A percentile compares a stretch with the other conserved stretches of the same genome.
phyloP scores from a whole-genome alignment of 2,113 vertebrate species.

The Melanerpes formicivorus region DNA sequence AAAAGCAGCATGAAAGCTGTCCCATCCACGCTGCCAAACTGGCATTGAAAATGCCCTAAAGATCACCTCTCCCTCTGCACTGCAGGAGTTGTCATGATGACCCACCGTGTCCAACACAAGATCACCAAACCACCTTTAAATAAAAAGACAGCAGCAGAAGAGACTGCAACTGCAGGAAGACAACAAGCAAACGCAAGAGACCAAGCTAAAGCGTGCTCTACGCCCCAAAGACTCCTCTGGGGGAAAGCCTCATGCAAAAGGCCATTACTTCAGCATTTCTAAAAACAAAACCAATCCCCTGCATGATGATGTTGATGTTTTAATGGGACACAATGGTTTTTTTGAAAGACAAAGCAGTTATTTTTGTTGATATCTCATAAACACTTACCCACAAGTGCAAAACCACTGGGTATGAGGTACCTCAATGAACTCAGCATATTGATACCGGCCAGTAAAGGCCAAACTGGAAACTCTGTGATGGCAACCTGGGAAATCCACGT shows the following conservation, averaged over 20 bases:
- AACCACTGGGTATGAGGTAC: rapidly evolving
- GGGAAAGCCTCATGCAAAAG: conserved; percentile 13
- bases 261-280: conserved; percentile 31
- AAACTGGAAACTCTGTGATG: not conserved
- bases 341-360: not conserved
- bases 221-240: not conserved
- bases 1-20: not conserved
- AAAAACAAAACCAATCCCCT: not conserved
- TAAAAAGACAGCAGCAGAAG: not conserved
- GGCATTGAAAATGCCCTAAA: not conserved
- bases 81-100: not conserved
- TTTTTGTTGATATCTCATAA: not conserved
- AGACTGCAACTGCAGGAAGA: not conserved
- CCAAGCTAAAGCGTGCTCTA: not conserved
- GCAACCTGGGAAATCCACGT: not conserved
- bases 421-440: not conserved
- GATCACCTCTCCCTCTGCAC: not conserved
- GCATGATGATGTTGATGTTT: not conserved
- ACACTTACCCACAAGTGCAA: not conserved
- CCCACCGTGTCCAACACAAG: not conserved
- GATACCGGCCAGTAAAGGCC: not conserved
- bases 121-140: not conserved
- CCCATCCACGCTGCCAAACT: rapidly evolving
- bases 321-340: not conserved
- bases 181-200: not conserved